Conservation (phyloP, 2,797 vertebrate genomes). For the Acanthopagrus latus region DNA sequence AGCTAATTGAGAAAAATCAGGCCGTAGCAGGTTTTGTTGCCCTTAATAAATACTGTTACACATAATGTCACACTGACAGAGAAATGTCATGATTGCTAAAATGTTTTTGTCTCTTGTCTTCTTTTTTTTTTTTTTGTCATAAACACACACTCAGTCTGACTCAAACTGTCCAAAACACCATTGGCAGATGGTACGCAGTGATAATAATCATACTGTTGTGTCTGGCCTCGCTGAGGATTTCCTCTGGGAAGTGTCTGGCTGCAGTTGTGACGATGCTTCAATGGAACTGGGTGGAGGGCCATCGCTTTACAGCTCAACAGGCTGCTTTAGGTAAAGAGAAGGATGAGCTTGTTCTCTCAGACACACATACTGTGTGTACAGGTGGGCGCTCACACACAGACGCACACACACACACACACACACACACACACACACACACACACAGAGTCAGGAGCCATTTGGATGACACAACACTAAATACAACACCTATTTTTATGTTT, state of each 20-base stretch:
- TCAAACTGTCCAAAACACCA: constrained; percentile 40
- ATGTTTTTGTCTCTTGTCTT: background rate
- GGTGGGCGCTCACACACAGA: background rate
- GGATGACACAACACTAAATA: constrained; percentile 2
- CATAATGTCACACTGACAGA: background rate
- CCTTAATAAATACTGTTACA: background rate
- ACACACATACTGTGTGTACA: constrained; percentile 6
- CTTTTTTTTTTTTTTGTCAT: background rate
- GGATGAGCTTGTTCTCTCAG: constrained; percentile 30
- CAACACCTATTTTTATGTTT: background rate
- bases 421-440: background rate
- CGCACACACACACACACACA: background rate
- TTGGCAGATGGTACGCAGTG: constrained; percentile 57
- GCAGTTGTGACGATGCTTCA: constrained; percentile 67
- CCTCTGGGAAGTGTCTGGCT: constrained; percentile 79
- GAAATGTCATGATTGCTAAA: background rate
- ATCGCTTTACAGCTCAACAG: constrained; percentile 51
- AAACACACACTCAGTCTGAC: constrained; percentile 17
- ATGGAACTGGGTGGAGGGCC: constrained; percentile 66
- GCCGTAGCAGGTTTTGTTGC: background rate
- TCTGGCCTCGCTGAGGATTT: constrained; percentile 77
- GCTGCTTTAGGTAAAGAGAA: constrained; percentile 50
- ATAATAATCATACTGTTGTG: constrained; percentile 73
- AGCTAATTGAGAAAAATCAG: background rate
- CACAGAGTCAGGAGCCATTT: background rate